Base-by-base conservation (phyloP, 2,797 vertebrate species). In the Acipenser ruthenus region DNA sequence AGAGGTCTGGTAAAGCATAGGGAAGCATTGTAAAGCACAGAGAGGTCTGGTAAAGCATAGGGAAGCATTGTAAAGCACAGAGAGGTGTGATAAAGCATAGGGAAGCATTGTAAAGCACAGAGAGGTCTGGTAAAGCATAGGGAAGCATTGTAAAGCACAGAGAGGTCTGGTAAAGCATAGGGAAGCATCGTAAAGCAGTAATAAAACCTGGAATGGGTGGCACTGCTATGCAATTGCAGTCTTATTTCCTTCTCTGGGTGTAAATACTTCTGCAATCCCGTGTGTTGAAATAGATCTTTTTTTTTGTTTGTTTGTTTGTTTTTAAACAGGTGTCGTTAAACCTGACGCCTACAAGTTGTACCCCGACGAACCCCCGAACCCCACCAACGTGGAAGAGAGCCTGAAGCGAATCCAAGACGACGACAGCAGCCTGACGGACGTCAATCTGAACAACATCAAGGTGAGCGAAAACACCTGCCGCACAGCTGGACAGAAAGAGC, bases 401-500 rank as follows among this genome's bases (percentile, higher is more conserved):
- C 80, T 99, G 72, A 79, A 69, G 72, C 89, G 87, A 59, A 92
- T 97, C 79, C 87, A 82, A 72, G 90, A 80, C 75, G 92, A 98
- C 0, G 94, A 97, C 73, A 86, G 82, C 64, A 73, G 81, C 2
- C 80, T 98, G 78, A 87, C 80, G 11, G 92, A 98, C 0, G 92
- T 98, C 81, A 99, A 99, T 86, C 90, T 99, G 71, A 99, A 98
- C 84, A 99, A 99, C 80, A 97, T 98, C 77, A 92, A 93, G 94
- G 96, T 95, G 75, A 69, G 67, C 2, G 23, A 37, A 18, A 18
- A 59, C 12, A 12, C 12, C 13, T 52, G 10, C 47, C 6, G 50
- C 3, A 23, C 23, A n/a, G n/a, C n/a, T n/a, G n/a, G n/a, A n/a
- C n/a, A n/a, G n/a, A n/a, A n/a, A n/a, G n/a, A n/a, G n/a, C n/a